Evolutionary conservation across 2,888 invertebrate genomes (phyloP).

Genomic region (Drosophila infuscata): DNA sequence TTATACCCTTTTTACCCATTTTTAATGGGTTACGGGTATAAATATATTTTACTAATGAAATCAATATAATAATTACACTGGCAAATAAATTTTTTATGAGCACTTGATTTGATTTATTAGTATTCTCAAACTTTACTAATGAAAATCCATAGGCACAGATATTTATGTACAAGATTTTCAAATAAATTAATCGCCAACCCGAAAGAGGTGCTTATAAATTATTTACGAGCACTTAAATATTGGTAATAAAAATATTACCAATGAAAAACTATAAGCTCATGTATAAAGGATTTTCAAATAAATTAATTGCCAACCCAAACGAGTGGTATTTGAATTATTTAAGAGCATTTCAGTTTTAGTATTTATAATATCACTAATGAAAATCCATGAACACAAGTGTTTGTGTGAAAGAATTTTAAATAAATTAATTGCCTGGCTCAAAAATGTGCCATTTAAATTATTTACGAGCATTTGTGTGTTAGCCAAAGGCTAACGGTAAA

Average conservation of each 20-base stretch:
- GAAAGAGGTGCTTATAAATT: slow-evolving; percentile 3
- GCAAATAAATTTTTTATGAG: neutral
- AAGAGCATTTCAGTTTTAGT: neutral
- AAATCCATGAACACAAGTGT: neutral
- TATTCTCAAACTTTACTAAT: neutral
- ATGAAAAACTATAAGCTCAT: neutral
- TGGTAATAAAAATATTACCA: neutral
- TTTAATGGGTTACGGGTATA: too few species aligned
- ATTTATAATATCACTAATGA: neutral
- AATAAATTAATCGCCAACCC: neutral
- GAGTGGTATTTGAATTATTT: neutral
- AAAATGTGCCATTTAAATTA: slow-evolving; percentile 1
- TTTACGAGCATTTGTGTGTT: neutral
- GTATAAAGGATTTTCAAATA: neutral
- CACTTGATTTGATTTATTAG: neutral
- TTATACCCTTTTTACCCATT: too few species aligned
- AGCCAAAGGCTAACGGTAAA: slow-evolving; percentile 4
- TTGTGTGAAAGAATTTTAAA: neutral
- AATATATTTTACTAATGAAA: neutral
- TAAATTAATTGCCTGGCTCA: neutral
- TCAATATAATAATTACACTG: neutral
- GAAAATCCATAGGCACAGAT: neutral
- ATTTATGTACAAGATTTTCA: neutral
- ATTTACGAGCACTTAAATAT: neutral
- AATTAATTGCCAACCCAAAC: neutral